These are phyloP conservation scores for Manduca sexta DNA, from an alignment of 1,140 invertebrate genomes.

Conservation along the genomic window DNA sequence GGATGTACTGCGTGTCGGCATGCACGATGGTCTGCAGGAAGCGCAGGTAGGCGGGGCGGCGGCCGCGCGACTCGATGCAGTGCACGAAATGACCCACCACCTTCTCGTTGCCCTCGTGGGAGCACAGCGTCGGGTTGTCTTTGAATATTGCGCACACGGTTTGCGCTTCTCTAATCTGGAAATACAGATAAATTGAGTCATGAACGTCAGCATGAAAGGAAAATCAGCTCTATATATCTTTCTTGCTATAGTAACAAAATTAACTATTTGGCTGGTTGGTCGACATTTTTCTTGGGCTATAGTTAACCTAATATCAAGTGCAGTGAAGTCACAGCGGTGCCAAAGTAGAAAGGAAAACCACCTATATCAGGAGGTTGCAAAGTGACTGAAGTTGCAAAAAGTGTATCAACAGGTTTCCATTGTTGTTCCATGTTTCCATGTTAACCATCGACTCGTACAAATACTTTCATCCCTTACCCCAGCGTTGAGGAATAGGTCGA, in stretches of 20 bases:
- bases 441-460: not conserved
- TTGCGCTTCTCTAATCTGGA: constrained; percentile 92
- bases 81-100: constrained; percentile 99
- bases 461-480: constrained; percentile 71
- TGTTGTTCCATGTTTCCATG: not conserved
- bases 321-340: too few species aligned
- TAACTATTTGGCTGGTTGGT: too few species aligned
- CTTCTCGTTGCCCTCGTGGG: constrained; percentile 93
- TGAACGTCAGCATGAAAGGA: too few species aligned
- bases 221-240: too few species aligned
- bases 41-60: constrained; percentile 95
- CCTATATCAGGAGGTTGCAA: too few species aligned
- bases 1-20: constrained; percentile 95
- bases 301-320: too few species aligned
- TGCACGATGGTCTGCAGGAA: constrained; percentile 98
- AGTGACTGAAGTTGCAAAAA: too few species aligned
- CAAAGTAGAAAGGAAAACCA: too few species aligned
- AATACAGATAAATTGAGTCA: not conserved
- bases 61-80: constrained; percentile 96
- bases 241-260: too few species aligned
- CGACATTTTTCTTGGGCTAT: too few species aligned
- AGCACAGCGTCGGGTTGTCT: constrained; percentile 95
- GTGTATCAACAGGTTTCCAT: too few species aligned
- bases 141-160: constrained; percentile 97
- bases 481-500: constrained; percentile 95